A percentile compares a stretch with the other conserved stretches of the same genome.
phyloP scores from a whole-genome alignment of 2,113 vertebrate genomes.

The Ardeotis arabs region DNA sequence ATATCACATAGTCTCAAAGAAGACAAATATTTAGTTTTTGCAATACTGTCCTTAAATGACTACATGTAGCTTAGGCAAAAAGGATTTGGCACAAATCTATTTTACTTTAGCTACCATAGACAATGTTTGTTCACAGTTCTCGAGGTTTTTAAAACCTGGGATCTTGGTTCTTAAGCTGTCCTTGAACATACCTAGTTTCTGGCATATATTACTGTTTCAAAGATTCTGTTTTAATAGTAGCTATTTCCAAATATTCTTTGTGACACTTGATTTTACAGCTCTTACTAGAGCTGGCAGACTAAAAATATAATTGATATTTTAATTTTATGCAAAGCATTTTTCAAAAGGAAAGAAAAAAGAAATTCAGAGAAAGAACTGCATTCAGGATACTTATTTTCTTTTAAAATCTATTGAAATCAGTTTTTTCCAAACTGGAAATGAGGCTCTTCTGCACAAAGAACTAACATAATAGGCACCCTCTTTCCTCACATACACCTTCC shows the following conservation, averaged over 20 bases:
- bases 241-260: not conserved
- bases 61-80: conserved; percentile 5
- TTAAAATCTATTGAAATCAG: not conserved
- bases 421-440: not conserved
- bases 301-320: not conserved
- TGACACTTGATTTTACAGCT: not conserved
- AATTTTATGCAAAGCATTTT: not conserved
- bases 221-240: not conserved
- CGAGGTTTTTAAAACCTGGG: not conserved
- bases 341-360: fast-evolving
- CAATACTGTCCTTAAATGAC: conserved; percentile 47
- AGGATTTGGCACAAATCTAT: not conserved
- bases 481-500: not conserved
- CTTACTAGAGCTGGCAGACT: not conserved
- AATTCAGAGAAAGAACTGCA: not conserved
- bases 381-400: not conserved
- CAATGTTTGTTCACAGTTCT: not conserved
- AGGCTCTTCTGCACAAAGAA: not conserved
- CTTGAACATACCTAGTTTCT: not conserved
- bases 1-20: conserved; percentile 35
- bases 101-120: not conserved
- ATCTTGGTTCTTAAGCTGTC: not conserved
- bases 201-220: not conserved
- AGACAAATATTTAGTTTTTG: conserved; percentile 63
- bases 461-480: not conserved